Evolutionary conservation across 2,888 invertebrate species (phyloP).

Genomic region (Ormia ochracea): DNA sequence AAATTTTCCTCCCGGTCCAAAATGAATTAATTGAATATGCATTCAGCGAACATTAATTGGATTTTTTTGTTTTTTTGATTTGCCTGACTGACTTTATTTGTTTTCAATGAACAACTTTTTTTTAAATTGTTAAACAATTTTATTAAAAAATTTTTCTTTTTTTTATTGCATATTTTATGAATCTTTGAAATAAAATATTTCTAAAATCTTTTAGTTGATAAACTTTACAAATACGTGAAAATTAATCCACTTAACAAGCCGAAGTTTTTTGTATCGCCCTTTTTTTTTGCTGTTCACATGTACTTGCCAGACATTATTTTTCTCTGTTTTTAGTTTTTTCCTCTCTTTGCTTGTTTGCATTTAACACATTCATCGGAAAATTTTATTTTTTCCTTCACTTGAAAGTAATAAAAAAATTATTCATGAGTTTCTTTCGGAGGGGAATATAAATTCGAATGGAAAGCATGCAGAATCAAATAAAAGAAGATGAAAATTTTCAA

Average conservation of each 20-base stretch:
- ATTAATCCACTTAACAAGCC: constrained; percentile 9
- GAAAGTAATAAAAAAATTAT: not conserved
- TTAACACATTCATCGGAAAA: not conserved
- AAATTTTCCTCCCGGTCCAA: too few relatives aligned
- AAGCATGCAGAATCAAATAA: not conserved
- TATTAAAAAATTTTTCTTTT: not conserved
- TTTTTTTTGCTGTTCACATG: not conserved
- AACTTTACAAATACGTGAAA: constrained; percentile 5
- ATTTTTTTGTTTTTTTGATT: not conserved
- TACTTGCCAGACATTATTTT: constrained; percentile 10
- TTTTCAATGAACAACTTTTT: not conserved
- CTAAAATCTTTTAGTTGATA: not conserved
- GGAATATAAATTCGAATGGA: not conserved
- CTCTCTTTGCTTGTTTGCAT: not conserved
- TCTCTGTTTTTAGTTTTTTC: not conserved
- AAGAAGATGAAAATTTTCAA: not conserved
- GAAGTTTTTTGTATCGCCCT: not conserved
- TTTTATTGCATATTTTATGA: not conserved
- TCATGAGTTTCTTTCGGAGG: not conserved
- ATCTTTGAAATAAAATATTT: not conserved
- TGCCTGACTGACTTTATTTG: not conserved
- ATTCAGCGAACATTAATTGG: not conserved
- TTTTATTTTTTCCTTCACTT: not conserved
- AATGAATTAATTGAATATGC: not conserved
- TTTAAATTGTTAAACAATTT: not conserved